Evolutionary conservation across 2,113 vertebrate species (phyloP).

Genomic region (zebrafish (Danio rerio)): GRCz12tu NC_133193.1:29196001-29196500

Average conservation of each 20-base stretch:
- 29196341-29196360: constrained; percentile 29
- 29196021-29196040: too few relatives aligned
- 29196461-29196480: constrained; percentile 33
- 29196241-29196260: constrained; percentile 71
- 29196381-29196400: constrained; percentile 20
- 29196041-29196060: too few relatives aligned
- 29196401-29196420: constrained; percentile 15
- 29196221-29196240: constrained; percentile 72
- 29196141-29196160: neutral
- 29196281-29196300: constrained; percentile 61
- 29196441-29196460: constrained; percentile 19
- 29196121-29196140: neutral
- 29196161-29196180: constrained; percentile 53
- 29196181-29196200: constrained; percentile 65
- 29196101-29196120: neutral
- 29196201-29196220: constrained; percentile 58
- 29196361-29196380: constrained; percentile 31
- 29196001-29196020: too few relatives aligned
- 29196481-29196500: neutral
- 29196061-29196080: too few relatives aligned
- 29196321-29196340: constrained; percentile 18
- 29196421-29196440: constrained; percentile 22
- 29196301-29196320: constrained; percentile 41
- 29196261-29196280: constrained; percentile 64
- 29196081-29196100: neutral